Base-by-base conservation (phyloP, 2,113 vertebrate genomes). In the Athene cunicularia region DNA sequence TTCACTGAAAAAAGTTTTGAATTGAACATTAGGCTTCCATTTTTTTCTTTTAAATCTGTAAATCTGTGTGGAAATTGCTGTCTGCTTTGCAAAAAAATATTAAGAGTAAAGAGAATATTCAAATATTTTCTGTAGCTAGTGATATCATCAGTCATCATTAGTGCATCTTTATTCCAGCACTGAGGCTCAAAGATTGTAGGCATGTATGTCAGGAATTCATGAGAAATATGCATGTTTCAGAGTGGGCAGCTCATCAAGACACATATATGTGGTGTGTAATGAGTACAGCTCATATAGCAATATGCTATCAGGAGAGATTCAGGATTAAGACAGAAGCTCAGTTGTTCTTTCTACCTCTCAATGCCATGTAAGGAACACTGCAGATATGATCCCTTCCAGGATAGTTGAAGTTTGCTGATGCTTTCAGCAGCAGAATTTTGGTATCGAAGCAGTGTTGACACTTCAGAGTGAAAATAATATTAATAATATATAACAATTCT, bases 91-190 rank as follows among this genome's bases (percentile, higher is more conserved):
- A 94, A 63, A 81, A 92, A n/a, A 19, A 35, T 3, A 41, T 80
- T 35, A 67, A 37, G 53, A 89, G 8, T 49, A 86, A 80, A 62
- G 45, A 80, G 80, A 94, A 9, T 60, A 70, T 95, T 97, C 35
- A 93, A 62, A 47, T 93, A 53, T 83, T 88, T 97, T 77, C 64
- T 76, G 86, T 94, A 97, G 70, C 86, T 93, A 96, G 80, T 92
- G 88, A 96, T 98, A 97, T 88, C 58, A 92, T 80, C 64, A 88
- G 93, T 96, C 79, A 91, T 77, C 32, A 55, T 96, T 80, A 66
- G 37, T 96, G 90, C 75, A 49, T 95, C 59, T 93, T 96, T 96
- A 86, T 93, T 95, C 80, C 59, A 96, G 92, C 79, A 85, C 87
- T 97, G 83, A 87, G 72, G 81, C 83, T 96, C 26, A 26, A 84